Base-by-base conservation (phyloP, 2,113 vertebrate species). In the Lophura nycthemera region DNA sequence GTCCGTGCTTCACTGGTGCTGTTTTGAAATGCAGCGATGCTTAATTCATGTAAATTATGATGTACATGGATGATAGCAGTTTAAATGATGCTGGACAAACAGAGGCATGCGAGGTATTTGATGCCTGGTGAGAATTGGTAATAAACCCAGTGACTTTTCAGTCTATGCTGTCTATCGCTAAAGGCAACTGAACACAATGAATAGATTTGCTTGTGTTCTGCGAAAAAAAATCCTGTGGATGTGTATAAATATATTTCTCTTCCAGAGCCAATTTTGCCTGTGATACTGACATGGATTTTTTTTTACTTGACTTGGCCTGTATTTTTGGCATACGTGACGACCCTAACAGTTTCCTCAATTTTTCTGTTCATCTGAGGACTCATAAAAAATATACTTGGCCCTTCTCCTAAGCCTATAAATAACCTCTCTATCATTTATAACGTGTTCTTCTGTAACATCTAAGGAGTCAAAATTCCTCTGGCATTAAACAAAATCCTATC, bases 401-500 rank as follows among this genome's bases (percentile, higher is more conserved):
- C 42, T 56, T 89, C 71, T 42, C 34, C 60, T 83, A 72, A 8
- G 64, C 66, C 75, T 94, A 30, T 83, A 85, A 89, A 83, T 95
- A 74, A 88, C 32, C 14, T 83, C 50, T 60, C 5, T 61, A 27
- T 76, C 64, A 48, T 88, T 88, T 77, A 56, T 57, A 77, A 74
- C 27, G 25, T 88, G 56, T 38, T 91, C n/a, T 18, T 90, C 75
- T 82, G 24, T 60, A 90, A 89, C 85, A 91, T 95, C 90, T 94
- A 63, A 94, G 83, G 64, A 88, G 64, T 77, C 38, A 27, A 60
- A 86, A 94, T 95, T 96, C 95, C 73, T 86, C 86, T n/a, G 72
- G 83, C 56, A 86, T 95, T 91, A 94, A 86, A 74, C 22, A 83
- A 95, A 94, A 96, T 95, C 92, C 88, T 47, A 57, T 88, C 22